Evolutionary conservation across 53 echinoderm and acorn worm species (phyloP).

Genomic region (Stichopus horrens): DNA sequence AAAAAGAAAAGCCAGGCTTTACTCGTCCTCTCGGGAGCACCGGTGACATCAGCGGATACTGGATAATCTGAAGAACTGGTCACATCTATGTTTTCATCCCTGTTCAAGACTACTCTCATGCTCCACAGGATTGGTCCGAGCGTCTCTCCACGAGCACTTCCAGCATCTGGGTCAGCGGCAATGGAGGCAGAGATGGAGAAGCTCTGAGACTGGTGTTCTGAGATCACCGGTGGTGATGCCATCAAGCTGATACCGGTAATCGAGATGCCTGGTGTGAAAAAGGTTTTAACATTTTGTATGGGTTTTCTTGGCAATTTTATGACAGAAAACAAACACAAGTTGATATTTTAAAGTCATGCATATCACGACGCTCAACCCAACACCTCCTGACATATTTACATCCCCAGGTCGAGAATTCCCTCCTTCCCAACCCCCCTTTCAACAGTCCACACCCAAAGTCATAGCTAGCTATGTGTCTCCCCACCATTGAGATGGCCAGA

Average conservation of each 20-base stretch:
- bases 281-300: not conserved
- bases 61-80: not conserved
- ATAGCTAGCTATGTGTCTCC: no score
- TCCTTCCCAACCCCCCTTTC: no score
- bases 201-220: not conserved
- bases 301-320: no score
- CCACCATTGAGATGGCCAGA: no score
- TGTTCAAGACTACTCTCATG: constrained; percentile 3
- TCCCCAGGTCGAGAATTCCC: no score
- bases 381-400: no score
- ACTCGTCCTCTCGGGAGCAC: not conserved
- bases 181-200: not conserved
- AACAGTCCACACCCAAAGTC: no score
- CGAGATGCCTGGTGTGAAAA: constrained; percentile 1
- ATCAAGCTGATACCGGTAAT: not conserved
- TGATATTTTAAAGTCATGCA: no score
- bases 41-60: not conserved
- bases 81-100: not conserved
- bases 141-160: not conserved
- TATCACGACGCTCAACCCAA: no score
- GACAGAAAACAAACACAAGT: no score
- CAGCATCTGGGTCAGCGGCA: not conserved
- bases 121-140: not conserved
- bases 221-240: not conserved
- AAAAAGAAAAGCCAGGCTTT: not conserved